Evolutionary conservation across 2,797 vertebrate genomes (phyloP).

Genomic region (Mycteria americana): DNA sequence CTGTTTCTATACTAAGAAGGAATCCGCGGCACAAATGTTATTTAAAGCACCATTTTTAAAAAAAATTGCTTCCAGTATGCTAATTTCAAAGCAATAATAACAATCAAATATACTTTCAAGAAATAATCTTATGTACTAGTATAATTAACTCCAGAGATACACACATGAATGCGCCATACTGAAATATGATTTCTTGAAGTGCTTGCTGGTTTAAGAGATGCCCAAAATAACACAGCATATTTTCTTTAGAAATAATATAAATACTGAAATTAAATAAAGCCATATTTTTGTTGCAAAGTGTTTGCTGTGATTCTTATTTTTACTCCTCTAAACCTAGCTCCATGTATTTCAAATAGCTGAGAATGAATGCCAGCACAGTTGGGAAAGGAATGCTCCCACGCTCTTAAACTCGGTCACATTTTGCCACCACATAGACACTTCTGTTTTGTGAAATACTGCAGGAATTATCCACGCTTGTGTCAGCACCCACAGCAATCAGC

Average conservation of each 20-base stretch:
- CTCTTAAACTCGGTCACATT: not conserved
- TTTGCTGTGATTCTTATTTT: not conserved
- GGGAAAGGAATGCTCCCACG: not conserved
- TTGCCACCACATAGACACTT: not conserved
- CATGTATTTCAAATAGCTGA: not conserved
- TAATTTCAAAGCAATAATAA: slow-evolving; percentile 16
- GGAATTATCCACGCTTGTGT: not conserved
- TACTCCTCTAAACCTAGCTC: not conserved
- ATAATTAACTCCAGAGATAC: not conserved
- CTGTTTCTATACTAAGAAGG: slow-evolving; percentile 31
- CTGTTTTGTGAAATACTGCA: not conserved
- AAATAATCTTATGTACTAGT: not conserved
- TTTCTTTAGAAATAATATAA: slow-evolving; percentile 38
- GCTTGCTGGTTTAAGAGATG: slow-evolving; percentile 39
- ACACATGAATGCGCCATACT: not conserved
- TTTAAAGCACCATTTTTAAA: not conserved
- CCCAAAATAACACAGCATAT: slow-evolving; percentile 5
- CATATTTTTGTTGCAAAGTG: slow-evolving; percentile 28
- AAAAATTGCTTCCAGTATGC: not conserved
- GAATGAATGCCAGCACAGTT: not conserved
- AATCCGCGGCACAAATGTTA: not conserved
- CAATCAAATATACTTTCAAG: not conserved
- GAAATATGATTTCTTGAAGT: not conserved
- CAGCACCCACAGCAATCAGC: not conserved
- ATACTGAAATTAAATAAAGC: slow-evolving; percentile 68